Evolutionary conservation across 2,797 vertebrate genomes (phyloP), one percentile per base, ranked within the genome.

Genomic region (Propithecus perrieri): DNA sequence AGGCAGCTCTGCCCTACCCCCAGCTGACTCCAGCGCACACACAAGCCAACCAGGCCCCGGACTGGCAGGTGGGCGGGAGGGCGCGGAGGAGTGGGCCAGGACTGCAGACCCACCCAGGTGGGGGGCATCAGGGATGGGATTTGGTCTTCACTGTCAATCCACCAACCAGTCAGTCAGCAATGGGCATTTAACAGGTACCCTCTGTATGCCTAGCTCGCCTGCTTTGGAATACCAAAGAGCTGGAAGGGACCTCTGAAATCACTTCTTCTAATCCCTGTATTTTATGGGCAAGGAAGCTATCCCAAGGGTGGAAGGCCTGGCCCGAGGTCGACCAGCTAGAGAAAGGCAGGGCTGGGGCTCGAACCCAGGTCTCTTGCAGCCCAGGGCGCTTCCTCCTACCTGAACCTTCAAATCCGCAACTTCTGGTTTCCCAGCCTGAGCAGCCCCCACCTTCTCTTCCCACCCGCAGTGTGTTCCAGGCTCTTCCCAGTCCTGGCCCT

Each of bases 1-100:
- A 98, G 98, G 96, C 85, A 22, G 0, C 69, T 69, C 26, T n/a
- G 63, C 50, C 78, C 3, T 6, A 13, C n/a, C 38, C 12, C 7
- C 38, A 18, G 22, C 7, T 4, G 48, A 50, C 24, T 2, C 22
- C 22, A 1, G n/a, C 74, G 55, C 38, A 63, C 4, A 33, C 3
- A 13, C 4, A 15, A 67, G 38, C 48, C 46, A 28, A 33, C 6
- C 55, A 6, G 26, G 50, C 9, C n/a, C 63, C 35, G 7, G 41
- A 69, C 50, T 53, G 10, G 35, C 1, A 12, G n/a, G 35, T 35
- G 11, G 61, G 38, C 26, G 9, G 59, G 46, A 55, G 17, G 7
- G n/a, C 0, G 11, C 30, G 24, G 20, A 5, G 43, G 61, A 28
- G 33, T 1, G 1, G 2, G 26, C 12, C 14, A 7, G 74, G 79